A percentile compares a stretch with the other conserved stretches of the same genome.
phyloP scores from a whole-genome alignment of 2,113 vertebrate species.

The Pelmatolapia mariae region DNA sequence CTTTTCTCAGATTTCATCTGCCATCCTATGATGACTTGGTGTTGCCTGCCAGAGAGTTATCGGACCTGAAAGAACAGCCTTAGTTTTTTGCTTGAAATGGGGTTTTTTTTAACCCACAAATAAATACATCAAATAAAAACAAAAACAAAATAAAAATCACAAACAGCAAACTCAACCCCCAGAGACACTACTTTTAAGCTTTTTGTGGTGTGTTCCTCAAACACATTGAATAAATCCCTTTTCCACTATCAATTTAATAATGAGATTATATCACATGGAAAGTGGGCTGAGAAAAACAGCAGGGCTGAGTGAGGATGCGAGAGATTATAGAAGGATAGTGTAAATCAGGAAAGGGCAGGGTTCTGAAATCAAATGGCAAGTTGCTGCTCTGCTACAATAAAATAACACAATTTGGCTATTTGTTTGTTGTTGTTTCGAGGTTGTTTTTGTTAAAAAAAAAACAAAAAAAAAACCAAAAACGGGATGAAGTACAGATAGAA shows the following conservation, averaged over 20 bases:
- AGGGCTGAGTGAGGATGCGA: neutral
- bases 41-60: neutral
- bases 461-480: neutral
- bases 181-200: neutral
- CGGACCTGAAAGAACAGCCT: constrained; percentile 10
- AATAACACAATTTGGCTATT: neutral
- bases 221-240: constrained; percentile 35
- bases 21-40: constrained; percentile 4
- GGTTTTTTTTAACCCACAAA: neutral
- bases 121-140: neutral
- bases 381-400: neutral
- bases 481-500: neutral
- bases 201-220: constrained; percentile 24
- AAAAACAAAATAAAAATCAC: neutral
- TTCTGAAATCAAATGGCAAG: neutral
- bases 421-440: neutral
- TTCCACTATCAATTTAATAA: constrained; percentile 39
- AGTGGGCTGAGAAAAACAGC: constrained; percentile 6
- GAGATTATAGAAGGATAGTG: neutral
- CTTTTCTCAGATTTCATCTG: constrained; percentile 45
- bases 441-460: neutral
- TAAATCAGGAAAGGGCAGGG: neutral
- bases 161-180: neutral
- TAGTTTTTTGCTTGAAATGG: neutral
- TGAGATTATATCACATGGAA: constrained; percentile 34